Base-by-base conservation (phyloP, 1,140 invertebrate genomes). In the Vanessa atalanta region DNA sequence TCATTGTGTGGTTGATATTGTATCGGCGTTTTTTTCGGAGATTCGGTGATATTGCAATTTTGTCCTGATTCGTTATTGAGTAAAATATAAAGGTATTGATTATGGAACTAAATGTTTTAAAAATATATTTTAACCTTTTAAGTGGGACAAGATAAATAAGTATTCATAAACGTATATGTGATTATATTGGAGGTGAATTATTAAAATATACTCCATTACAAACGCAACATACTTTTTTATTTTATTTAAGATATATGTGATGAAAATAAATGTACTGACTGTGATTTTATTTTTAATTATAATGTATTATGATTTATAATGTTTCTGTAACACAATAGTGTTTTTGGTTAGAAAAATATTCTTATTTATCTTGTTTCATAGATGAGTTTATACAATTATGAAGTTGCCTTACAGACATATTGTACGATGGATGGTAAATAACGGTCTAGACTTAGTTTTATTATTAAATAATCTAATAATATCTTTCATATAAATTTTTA, bases 1-100 rank as follows among this genome's bases (percentile, higher is more conserved):
- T 87, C 89, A 61, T 88, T 91, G 79, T 91, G 89, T 90, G 89
- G 88, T 88, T 91, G 88, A 90, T 81, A 70, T 70, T 43, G 73
- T 20, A 75, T 65, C 73, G 81, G 65, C 78, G 80, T 77, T 73
- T 77, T 20, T 57, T 82, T 79, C 37, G 79, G 80, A 79, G 75
- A 79, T 79, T 75, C 68, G 81, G 73, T 84, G 79, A 79, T 88
- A 88, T 90, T 88, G 84, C 86, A 89, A 88, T 90, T 87, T 78
- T 84, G 85, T 88, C 80, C 78, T 75, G 67, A 68, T 55, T 55
- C 68, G 53, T 31, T 37, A 4, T 50, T 26, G 51, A 65, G 51
- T 70, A 57, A 70, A 72, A 60, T 76, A 60, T 65, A 63, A 72
- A 69, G 69, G 65, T 57, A 5, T 43, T 57, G 23, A 31, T 61